These are phyloP conservation scores for Etheostoma nigrum DNA, from an alignment of 2,797 vertebrate species.

Conservation along the genomic window DNA sequence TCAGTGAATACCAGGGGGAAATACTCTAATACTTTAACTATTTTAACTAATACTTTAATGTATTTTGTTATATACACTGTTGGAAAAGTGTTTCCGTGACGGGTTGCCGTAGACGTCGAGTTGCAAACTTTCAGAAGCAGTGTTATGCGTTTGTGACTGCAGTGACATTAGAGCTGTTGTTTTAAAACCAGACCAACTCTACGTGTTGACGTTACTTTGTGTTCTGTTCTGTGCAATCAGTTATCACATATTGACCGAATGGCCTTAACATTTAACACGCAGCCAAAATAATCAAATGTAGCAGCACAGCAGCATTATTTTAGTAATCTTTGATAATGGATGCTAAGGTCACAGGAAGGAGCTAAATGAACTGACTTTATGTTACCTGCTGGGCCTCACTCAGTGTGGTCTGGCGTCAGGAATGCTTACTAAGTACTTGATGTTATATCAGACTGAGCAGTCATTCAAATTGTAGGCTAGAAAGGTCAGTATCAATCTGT, in stretches of 20 bases:
- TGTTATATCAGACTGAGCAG: neutral
- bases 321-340: slow-evolving; percentile 20
- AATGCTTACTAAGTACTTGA: neutral
- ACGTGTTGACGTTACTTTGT: slow-evolving; percentile 34
- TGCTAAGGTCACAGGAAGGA: slow-evolving; percentile 39
- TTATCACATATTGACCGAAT: neutral
- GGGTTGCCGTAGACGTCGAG: neutral
- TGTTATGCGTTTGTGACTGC: neutral
- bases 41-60: neutral
- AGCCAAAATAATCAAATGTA: slow-evolving; percentile 50
- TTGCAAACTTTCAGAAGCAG: neutral
- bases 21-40: neutral
- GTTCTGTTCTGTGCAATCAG: slow-evolving; percentile 46
- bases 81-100: no score
- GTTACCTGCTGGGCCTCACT: neutral
- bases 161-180: slow-evolving; percentile 10
- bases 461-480: neutral
- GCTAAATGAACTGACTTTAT: neutral
- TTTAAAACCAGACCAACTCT: neutral
- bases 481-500: slow-evolving; percentile 7
- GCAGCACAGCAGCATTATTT: neutral
- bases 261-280: slow-evolving; percentile 18
- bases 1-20: neutral
- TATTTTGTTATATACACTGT: neutral
- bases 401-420: neutral